These are phyloP conservation scores for Aphelenchoides fujianensis DNA, from an alignment of 1,140 invertebrate genomes.

Conservation along the genomic window DNA sequence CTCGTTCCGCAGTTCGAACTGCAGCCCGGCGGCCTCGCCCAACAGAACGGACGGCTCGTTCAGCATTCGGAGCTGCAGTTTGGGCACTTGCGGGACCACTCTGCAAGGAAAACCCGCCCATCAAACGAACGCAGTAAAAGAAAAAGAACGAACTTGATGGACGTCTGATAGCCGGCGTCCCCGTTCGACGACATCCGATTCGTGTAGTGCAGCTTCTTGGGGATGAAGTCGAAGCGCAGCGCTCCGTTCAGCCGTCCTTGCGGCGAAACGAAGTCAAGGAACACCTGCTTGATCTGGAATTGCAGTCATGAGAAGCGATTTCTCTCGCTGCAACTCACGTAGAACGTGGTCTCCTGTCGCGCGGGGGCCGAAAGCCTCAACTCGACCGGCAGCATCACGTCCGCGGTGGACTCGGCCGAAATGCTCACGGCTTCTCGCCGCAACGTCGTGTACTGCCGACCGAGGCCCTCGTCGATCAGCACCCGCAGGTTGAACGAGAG, in stretches of 20 bases:
- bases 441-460: not conserved
- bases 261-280: not conserved
- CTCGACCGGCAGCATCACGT: not conserved
- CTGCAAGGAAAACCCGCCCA: too few species aligned
- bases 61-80: not conserved
- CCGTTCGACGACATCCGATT: not conserved
- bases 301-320: too few species aligned
- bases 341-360: not conserved
- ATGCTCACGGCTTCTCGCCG: not conserved
- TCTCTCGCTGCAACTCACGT: too few species aligned
- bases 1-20: conserved; percentile 1
- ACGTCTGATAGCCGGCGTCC: not conserved
- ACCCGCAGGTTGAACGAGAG: conserved; percentile 8
- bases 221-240: not conserved
- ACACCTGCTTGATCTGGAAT: conserved; percentile 2
- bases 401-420: not conserved
- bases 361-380: not conserved
- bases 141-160: too few species aligned
- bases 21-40: not conserved
- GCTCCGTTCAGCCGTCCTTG: not conserved
- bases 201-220: not conserved
- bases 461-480: not conserved
- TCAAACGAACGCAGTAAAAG: not conserved
- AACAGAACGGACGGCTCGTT: not conserved
- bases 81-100: conserved; percentile 7